Evolutionary conservation across 2,797 vertebrate species (phyloP), one percentile per base, ranked within the genome.

Genomic region (Podarcis siculus): DNA sequence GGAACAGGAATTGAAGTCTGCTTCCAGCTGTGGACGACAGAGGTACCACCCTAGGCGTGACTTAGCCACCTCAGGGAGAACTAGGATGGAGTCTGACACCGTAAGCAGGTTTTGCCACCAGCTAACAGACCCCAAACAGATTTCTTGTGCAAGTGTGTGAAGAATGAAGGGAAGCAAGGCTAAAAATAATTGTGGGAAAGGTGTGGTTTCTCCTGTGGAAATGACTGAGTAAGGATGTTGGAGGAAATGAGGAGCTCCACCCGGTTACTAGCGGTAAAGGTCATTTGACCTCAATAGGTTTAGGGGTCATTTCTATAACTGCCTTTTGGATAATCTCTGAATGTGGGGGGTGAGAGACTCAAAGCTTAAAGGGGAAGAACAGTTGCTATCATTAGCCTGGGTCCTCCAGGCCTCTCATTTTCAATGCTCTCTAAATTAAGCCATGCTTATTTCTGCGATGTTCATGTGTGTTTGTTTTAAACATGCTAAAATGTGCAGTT

Each of bases 121-220:
- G 66, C 64, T 61, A 45, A 79, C 35, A 73, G 10, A 58, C 49
- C 15, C 8, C 55, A n/a, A 39, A 13, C 10, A 27, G 35, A 4
- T 23, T n/a, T 84, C 30, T 64, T 23, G 5, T 79, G 88, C 86
- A 32, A 73, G 0, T 0, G 32, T 76, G 0, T 1, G 61, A 0
- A 0, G 89, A 81, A 78, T 61, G 79, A 81, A 87, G 9, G 86
- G 92, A 91, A 87, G 75, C 82, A 12, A 30, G 90, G 89, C 37
- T 94, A 93, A 95, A 93, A 93, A 95, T 94, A 95, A 93, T 89
- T 89, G 45, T 86, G 89, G 91, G 77, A 84, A 91, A 93, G 82
- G 89, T 86, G 89, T 85, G 13, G 39, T 71, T 77, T 86, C 83
- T 93, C 49, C 86, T 92, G 25, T 93, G 93, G 93, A 93, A 95